These are phyloP conservation scores for Tetrapedia diversipes DNA, from an alignment of 2,888 invertebrate species.

Conservation along the genomic window DNA sequence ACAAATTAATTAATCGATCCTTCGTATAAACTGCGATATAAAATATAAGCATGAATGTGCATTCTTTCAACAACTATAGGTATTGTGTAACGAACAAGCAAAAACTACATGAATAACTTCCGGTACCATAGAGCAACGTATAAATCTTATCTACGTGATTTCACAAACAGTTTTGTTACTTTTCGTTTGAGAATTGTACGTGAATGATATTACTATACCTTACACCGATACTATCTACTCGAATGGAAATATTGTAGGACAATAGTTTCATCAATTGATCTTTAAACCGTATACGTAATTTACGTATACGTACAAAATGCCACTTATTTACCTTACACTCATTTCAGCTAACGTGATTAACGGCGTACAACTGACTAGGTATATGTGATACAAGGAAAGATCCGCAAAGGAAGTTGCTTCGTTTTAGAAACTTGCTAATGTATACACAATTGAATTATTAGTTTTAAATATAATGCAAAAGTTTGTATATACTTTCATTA, in stretches of 20 bases:
- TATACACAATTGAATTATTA: too few species aligned
- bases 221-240: background rate
- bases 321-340: background rate
- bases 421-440: background rate
- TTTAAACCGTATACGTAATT: background rate
- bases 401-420: background rate
- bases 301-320: background rate
- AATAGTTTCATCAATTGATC: background rate
- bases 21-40: background rate
- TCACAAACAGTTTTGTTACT: conserved; percentile 1
- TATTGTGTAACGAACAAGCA: conserved; percentile 6
- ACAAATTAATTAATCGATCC: background rate
- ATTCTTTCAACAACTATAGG: background rate
- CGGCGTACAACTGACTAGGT: background rate
- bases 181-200: background rate
- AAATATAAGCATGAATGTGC: background rate
- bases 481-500: too few species aligned
- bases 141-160: conserved; percentile 17
- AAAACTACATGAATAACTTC: conserved; percentile 1
- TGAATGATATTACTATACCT: background rate
- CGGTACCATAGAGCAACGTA: background rate
- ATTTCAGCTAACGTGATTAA: background rate
- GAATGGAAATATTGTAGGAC: background rate
- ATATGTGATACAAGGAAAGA: background rate
- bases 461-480: too few species aligned